Evolutionary conservation across 2,888 invertebrate species (phyloP).

Genomic region (Melanargia galathea): DNA sequence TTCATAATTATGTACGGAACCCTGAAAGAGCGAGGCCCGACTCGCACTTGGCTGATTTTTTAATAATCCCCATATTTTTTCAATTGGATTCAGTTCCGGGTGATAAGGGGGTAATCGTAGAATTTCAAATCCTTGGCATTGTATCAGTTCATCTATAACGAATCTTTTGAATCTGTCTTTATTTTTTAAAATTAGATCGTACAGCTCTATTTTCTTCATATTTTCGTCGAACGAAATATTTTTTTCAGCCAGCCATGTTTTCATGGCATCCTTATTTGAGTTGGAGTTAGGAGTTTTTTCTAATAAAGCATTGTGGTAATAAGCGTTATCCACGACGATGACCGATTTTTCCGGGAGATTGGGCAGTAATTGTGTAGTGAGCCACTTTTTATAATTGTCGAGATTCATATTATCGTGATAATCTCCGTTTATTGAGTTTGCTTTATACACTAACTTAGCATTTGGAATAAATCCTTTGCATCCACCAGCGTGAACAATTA

Average conservation of each 20-base stretch:
- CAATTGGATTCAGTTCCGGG: no score
- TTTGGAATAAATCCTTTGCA: slow-evolving; percentile 31
- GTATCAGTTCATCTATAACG: no score
- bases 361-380: slow-evolving; percentile 41
- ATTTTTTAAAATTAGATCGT: no score
- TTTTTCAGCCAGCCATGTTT: slow-evolving; percentile 4
- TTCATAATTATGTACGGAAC: no score
- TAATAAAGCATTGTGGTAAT: slow-evolving; percentile 38
- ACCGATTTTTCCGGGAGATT: slow-evolving; percentile 40
- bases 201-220: no score
- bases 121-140: no score
- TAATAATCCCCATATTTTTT: no score
- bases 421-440: not conserved
- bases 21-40: no score
- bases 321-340: slow-evolving; percentile 37
- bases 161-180: no score
- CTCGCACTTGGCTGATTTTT: no score
- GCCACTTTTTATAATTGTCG: slow-evolving; percentile 42
- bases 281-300: not conserved
- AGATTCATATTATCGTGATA: slow-evolving; percentile 41
- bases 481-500: slow-evolving; percentile 17
- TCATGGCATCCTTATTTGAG: not conserved
- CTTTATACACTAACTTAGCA: not conserved
- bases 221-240: no score
- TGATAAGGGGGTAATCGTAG: no score